Evolutionary conservation across 1,140 invertebrate species (phyloP), one percentile per base, ranked within the genome.

Genomic region (Papilio dardanus): DNA sequence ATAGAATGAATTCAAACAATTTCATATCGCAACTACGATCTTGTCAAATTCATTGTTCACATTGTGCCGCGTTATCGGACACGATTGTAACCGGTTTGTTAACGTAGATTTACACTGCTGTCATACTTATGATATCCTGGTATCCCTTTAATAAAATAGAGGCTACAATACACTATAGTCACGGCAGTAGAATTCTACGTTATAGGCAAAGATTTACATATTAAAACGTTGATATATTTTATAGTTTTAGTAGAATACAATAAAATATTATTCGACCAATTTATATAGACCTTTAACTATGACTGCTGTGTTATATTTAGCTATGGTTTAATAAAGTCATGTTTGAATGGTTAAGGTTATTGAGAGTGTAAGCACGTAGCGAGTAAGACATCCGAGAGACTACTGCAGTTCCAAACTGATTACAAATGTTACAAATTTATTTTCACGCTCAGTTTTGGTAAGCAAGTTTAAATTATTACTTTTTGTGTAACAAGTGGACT

Each of bases 331-430:
- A 28, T 76, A 74, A 77, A 79, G 76, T 82, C 86, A 81, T 74
- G 73, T 50, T 84, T 83, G 73, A 81, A 67, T 88, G 83, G 83
- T 68, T 62, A 68, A 71, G 68, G 78, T 76, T 75, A 85, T 91
- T 89, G 77, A 74, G 58, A 90, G 81, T 87, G 77, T 71, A 79
- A 74, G 76, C 88, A 92, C 90, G 88, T 92, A 87, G 50, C 62
- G 54, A 80, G 84, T 84, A 83, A 86, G 87, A 86, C 84, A 85
- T 87, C 85, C 86, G 83, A 84, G 81, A 83, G 83, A 84, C 88
- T 89, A 85, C 90, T 85, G 88, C 88, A 85, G 81, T 87, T 86
- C 84, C 76, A 82, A 82, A 77, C 81, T 88, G 86, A 88, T 88
- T 91, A 88, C 85, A 83, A 88, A 86, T 87, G 81, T 82, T 80